phyloP scores from a whole-genome alignment of 92 coral and sea anemone genomes.

The Porites rus region DNA sequence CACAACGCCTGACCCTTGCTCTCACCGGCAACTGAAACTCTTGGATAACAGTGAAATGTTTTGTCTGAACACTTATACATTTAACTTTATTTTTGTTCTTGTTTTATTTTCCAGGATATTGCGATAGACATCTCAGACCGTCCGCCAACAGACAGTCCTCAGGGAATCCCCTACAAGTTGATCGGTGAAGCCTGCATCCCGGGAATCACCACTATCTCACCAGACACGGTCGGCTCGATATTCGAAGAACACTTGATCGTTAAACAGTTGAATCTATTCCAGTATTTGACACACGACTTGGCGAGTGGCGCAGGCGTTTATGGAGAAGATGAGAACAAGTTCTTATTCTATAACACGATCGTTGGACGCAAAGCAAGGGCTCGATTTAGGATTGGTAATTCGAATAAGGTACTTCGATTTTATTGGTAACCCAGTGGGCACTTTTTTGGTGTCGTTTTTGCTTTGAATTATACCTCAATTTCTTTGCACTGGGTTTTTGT shows the following conservation, averaged over 20 bases:
- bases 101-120: slow-evolving; percentile 66
- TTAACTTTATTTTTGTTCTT: neutral
- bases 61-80: too few relatives aligned
- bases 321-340: slow-evolving; percentile 97
- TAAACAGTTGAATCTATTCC: slow-evolving; percentile 90
- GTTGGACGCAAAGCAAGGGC: slow-evolving; percentile 97
- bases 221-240: slow-evolving; percentile 86
- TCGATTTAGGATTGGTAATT: slow-evolving; percentile 89
- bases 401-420: slow-evolving; percentile 79
- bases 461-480: neutral
- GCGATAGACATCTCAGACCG: slow-evolving; percentile 99
- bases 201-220: slow-evolving; percentile 85
- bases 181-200: slow-evolving; percentile 98
- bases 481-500: too few relatives aligned
- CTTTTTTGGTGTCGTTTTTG: neutral
- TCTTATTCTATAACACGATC: slow-evolving; percentile 91
- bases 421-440: neutral
- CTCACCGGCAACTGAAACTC: too few relatives aligned
- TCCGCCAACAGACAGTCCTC: slow-evolving; percentile 91
- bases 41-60: too few relatives aligned
- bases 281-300: slow-evolving; percentile 86
- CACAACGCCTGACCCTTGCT: too few relatives aligned
- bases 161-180: slow-evolving; percentile 98
- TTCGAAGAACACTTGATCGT: slow-evolving; percentile 98
- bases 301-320: slow-evolving; percentile 97